Evolutionary conservation across 2,888 invertebrate species (phyloP).

Genomic region (Tolmerus cingulatus): DNA sequence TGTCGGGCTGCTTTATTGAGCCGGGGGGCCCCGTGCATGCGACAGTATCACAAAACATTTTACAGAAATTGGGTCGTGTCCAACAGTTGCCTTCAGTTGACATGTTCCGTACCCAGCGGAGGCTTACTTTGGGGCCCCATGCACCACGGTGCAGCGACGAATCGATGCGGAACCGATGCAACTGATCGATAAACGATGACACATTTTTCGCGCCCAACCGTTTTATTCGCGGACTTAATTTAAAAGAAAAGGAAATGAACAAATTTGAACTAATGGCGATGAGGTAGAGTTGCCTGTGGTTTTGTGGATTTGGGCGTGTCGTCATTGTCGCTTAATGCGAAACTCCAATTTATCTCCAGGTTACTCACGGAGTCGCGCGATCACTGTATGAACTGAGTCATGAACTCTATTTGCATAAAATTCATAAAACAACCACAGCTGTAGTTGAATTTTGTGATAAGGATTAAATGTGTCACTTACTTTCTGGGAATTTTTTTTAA

Average conservation of each 20-base stretch:
- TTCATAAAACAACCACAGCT: background rate
- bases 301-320: background rate
- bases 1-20: background rate
- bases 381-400: background rate
- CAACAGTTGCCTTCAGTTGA: background rate
- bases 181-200: background rate
- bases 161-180: background rate
- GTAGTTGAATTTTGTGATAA: background rate
- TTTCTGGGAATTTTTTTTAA: background rate
- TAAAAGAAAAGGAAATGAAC: background rate
- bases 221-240: background rate
- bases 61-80: slow-evolving; percentile 7
- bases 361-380: background rate
- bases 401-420: background rate
- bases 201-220: background rate
- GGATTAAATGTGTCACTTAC: background rate
- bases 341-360: background rate
- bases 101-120: background rate
- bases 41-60: background rate
- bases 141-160: background rate
- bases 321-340: background rate
- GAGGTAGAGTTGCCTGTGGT: background rate
- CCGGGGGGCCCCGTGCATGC: background rate
- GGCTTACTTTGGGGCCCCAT: background rate
- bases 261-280: background rate